Evolutionary conservation across 2,888 invertebrate genomes (phyloP).

Genomic region (Scaptomyza flava): DNA sequence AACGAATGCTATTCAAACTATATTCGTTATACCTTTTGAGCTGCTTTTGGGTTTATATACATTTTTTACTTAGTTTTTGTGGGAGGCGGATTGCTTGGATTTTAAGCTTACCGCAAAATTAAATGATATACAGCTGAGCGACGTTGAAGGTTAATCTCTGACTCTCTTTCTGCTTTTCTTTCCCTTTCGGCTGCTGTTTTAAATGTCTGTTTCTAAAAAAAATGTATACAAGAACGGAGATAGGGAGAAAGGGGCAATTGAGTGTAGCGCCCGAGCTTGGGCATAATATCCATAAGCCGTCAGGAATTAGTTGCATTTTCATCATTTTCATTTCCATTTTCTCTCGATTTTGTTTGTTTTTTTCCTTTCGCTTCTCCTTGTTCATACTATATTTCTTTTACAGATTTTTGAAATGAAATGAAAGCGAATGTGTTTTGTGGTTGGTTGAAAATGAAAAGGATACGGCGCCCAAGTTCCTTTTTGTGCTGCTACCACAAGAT

Average conservation of each 20-base stretch:
- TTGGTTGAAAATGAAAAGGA: constrained; percentile 73
- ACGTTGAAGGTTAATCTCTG: constrained; percentile 75
- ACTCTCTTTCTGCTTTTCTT: background rate
- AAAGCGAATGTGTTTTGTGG: constrained; percentile 77
- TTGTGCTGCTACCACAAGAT: constrained; percentile 64
- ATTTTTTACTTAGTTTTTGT: background rate
- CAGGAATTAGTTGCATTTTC: constrained; percentile 80
- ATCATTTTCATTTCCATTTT: constrained; percentile 69
- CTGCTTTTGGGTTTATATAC: constrained; percentile 16
- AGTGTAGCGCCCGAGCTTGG: constrained; percentile 14
- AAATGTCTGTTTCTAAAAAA: constrained; percentile 57
- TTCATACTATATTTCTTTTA: constrained; percentile 15
- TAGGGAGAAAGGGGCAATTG: background rate
- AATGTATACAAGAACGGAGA: constrained; percentile 41
- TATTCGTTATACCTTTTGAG: constrained; percentile 44
- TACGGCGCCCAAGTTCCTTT: constrained; percentile 66
- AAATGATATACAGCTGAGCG: constrained; percentile 70
- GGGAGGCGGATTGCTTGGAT: constrained; percentile 53
- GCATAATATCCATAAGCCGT: constrained; percentile 71
- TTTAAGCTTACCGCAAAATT: constrained; percentile 71
- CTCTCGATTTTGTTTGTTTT: constrained; percentile 29
- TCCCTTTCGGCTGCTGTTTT: constrained; percentile 43
- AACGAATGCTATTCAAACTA: constrained; percentile 51
- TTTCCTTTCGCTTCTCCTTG: constrained; percentile 25
- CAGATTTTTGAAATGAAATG: constrained; percentile 67